Evolutionary conservation across 2,888 invertebrate genomes (phyloP).

Genomic region (Micropterix aruncella): DNA sequence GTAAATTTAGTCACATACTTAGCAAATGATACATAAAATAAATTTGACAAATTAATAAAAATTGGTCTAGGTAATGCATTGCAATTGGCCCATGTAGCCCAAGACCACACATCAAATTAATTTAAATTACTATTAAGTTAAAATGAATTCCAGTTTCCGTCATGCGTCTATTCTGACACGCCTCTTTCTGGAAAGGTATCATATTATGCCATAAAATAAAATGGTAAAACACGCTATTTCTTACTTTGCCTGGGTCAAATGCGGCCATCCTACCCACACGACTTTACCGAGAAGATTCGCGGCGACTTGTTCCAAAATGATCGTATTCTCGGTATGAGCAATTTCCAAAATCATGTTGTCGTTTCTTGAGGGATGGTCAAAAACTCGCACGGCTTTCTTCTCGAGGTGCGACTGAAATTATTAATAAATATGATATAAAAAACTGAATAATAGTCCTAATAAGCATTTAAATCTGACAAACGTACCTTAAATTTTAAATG

Average conservation of each 20-base stretch:
- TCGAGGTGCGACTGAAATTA: conserved; percentile 47
- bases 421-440: conserved; percentile 9
- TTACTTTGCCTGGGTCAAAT: conserved; percentile 71
- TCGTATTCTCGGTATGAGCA: conserved; percentile 20
- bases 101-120: too few relatives aligned
- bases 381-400: conserved; percentile 69
- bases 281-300: conserved; percentile 52
- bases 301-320: conserved; percentile 39
- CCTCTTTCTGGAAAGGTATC: too few relatives aligned
- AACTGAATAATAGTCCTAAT: too few relatives aligned
- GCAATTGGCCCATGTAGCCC: too few relatives aligned
- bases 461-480: too few relatives aligned
- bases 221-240: conserved; percentile 16
- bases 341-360: conserved; percentile 72
- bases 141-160: too few relatives aligned
- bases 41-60: too few relatives aligned
- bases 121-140: too few relatives aligned
- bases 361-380: conserved; percentile 68
- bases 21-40: too few relatives aligned
- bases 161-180: too few relatives aligned
- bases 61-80: too few relatives aligned
- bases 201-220: conserved; percentile 3
- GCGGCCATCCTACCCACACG: conserved; percentile 86
- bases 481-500: conserved; percentile 67
- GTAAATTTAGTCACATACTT: too few relatives aligned